Evolutionary conservation across 2,113 vertebrate genomes (phyloP).

Genomic region (Sceloporus tristichus): DNA sequence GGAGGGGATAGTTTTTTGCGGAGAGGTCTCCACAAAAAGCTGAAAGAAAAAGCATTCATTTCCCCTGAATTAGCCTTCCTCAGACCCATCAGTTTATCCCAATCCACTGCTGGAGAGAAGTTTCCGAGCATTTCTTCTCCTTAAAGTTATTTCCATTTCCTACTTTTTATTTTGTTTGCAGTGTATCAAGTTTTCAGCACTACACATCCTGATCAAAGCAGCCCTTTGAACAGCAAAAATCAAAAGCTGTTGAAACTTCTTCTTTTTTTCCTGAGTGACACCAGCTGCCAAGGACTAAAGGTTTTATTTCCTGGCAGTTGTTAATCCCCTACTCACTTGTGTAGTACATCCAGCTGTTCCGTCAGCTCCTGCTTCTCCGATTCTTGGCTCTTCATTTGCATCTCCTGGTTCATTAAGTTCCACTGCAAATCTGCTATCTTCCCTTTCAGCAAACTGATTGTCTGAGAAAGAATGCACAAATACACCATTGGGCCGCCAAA

Average conservation of each 20-base stretch:
- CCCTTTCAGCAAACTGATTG: conserved; percentile 83
- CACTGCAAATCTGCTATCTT: conserved; percentile 89
- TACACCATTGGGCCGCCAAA: background rate
- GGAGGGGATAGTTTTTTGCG: too few relatives aligned
- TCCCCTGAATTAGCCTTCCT: conserved; percentile 31
- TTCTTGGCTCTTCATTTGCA: conserved; percentile 81
- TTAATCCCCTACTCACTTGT: conserved; percentile 80
- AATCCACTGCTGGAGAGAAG: conserved; percentile 16
- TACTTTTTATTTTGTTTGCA: background rate
- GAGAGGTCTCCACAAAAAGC: background rate
- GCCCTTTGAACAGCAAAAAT: conserved; percentile 66
- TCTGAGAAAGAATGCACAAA: conserved; percentile 68
- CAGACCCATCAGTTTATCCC: conserved; percentile 32
- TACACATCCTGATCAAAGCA: conserved; percentile 65
- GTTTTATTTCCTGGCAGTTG: conserved; percentile 46
- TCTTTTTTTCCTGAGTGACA: conserved; percentile 32
- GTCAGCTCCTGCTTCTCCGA: conserved; percentile 89
- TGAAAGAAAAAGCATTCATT: too few relatives aligned
- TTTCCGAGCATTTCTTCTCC: background rate
- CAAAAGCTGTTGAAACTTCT: conserved; percentile 53
- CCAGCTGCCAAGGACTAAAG: conserved; percentile 53
- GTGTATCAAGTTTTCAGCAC: conserved; percentile 38
- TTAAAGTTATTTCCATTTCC: conserved; percentile 15
- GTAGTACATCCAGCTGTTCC: conserved; percentile 89
- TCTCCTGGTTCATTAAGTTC: conserved; percentile 88